Evolutionary conservation across 2,888 invertebrate genomes (phyloP).

Genomic region (Epiblema foenella): DNA sequence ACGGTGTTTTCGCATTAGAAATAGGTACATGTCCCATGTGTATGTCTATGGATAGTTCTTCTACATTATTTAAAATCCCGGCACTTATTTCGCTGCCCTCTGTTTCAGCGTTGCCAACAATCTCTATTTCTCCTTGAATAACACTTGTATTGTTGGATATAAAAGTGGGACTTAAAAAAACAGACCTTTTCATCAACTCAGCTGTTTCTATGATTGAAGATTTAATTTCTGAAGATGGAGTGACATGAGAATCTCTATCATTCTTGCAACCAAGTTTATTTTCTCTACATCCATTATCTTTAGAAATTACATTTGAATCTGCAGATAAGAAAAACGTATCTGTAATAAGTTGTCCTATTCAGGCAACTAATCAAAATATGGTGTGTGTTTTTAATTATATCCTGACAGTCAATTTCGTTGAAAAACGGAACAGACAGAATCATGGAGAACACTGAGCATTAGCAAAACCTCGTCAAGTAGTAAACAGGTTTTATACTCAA

Average conservation of each 20-base stretch:
- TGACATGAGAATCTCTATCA: background rate
- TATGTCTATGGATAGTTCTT: background rate
- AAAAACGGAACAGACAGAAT: too few species aligned
- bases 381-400: too few species aligned
- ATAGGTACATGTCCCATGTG: background rate
- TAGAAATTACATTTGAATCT: conserved; percentile 15
- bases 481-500: too few species aligned
- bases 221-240: conserved; percentile 47
- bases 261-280: background rate
- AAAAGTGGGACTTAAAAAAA: conserved; percentile 76
- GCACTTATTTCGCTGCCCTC: background rate
- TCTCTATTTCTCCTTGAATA: conserved; percentile 54
- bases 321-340: conserved; percentile 15
- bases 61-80: background rate
- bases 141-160: conserved; percentile 53
- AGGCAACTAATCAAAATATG: background rate
- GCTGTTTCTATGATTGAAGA: conserved; percentile 75
- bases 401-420: too few species aligned
- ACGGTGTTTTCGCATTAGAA: conserved; percentile 1
- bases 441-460: too few species aligned
- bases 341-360: background rate
- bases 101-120: conserved; percentile 10
- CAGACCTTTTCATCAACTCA: conserved; percentile 71
- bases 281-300: background rate
- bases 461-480: too few species aligned